Evolutionary conservation across 2,113 vertebrate genomes (phyloP), one percentile per base, ranked within the genome.

Genomic region (Scartelaos histophorus): DNA sequence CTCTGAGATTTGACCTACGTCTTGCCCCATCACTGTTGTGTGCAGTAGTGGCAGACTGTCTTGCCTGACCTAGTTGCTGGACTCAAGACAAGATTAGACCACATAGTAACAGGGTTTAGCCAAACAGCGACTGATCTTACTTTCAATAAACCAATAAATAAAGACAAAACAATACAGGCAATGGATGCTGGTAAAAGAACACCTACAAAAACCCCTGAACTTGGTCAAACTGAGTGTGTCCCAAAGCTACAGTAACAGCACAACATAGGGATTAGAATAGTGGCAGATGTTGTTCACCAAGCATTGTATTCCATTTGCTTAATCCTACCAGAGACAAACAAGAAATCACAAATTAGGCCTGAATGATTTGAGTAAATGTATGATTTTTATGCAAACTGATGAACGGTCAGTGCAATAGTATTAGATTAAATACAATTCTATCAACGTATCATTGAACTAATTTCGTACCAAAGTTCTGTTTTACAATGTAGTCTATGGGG

Each of bases 61-160:
- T 76, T 85, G 81, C 81, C 80, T 92, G 91, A 93, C 91, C 91
- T 91, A 92, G 80, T 91, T 92, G 80, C 60, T 80, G 81, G 78
- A 87, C 83, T 90, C 84, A 85, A 88, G 70, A 74, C 76, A 83
- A 89, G 88, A 91, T 92, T 91, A 92, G 79, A 79, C 85, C 66
- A 66, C 73, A 24, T 65, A 73, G 69, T 74, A 53, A 78, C 43
- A 24, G 58, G 85, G 83, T 80, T 81, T 67, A n/a, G 69, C 45
- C 21, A 73, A 68, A 53, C 78, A 78, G 43, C 0, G 19, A 70
- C 54, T 78, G 82, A 70, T 43, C 62, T 19, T 24, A 66, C 57
- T 60, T 54, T 60, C n/a, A 13, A 51, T 6, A 10, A 47, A 22
- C 65, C 38, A 49, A 64, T 38, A 60, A 22, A 62, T 0, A 34